Percentiles rank a stretch among this genome's conserved stretches.
These are phyloP conservation scores for Rhopalosiphum padi DNA, from an alignment of 1,140 invertebrate genomes.

Conservation along the genomic window DNA sequence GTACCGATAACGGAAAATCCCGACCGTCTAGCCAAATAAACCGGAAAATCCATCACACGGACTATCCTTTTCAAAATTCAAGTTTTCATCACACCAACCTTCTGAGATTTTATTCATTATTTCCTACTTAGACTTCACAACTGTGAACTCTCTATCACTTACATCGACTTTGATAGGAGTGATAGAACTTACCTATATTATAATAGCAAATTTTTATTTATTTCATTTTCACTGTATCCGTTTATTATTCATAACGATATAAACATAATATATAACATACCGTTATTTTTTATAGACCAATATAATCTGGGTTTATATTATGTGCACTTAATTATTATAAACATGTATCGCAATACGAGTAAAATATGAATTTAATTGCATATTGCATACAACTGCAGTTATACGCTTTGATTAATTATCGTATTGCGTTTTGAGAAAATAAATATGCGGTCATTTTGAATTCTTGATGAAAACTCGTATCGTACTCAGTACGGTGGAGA, in stretches of 20 bases:
- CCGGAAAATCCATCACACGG: not conserved
- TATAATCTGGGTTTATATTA: not conserved
- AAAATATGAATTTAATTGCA: not conserved
- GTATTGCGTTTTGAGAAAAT: not conserved
- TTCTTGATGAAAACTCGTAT: not conserved
- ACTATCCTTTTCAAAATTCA: not conserved
- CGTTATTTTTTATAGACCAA: not conserved
- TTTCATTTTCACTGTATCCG: not conserved
- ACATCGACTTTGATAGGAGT: not conserved
- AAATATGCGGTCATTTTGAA: not conserved
- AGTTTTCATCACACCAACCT: not conserved
- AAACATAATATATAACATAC: not conserved
- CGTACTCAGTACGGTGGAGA: not conserved
- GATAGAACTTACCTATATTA: too few species aligned
- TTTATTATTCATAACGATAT: not conserved
- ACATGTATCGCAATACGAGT: not conserved
- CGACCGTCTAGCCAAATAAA: not conserved
- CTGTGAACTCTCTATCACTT: not conserved
- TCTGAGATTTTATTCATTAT: not conserved
- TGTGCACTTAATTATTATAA: not conserved
- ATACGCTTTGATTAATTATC: not conserved
- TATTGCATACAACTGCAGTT: not conserved
- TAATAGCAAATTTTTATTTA: not conserved
- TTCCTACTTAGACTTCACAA: not conserved
- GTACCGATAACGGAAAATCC: not conserved